Evolutionary conservation across 2,888 invertebrate genomes (phyloP), one percentile per base, ranked within the genome.

Genomic region (Phengaris arion): DNA sequence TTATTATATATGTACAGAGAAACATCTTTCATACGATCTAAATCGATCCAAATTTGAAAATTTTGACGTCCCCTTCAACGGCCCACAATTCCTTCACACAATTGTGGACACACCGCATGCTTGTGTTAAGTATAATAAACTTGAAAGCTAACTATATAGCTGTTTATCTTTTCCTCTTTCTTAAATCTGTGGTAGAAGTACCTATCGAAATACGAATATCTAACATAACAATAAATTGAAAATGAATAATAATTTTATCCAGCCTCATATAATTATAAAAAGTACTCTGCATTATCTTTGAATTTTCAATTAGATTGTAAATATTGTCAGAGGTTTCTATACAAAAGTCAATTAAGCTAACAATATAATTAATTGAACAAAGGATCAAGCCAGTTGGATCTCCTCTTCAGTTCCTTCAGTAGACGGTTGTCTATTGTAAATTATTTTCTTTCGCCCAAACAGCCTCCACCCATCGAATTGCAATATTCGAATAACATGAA

Each of bases 401-500:
- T 64, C 35, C 46, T 15, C 70, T 52, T 52, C 51, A 51, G 22
- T 69, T 48, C 69, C 22, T 72, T 72, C 72, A 72, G 52, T 70
- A 12, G 68, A 64, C 35, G 51, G 70, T n/a, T 77, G 80, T 77
- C 78, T 75, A 74, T 75, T 74, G 74, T 76, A 70, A 75, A 77
- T 77, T 78, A 81, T 80, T 81, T 80, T 78, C 78, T 74, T 79
- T 78, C 79, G 77, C 46, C 77, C 72, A 76, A 77, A 76, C 76
- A 77, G 76, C 76, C 78, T 79, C 81, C 80, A 79, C 78, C 76
- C 35, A 35, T 80, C 80, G 81, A 77, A 82, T 84, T 83, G 79
- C 81, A 82, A 84, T 83, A 82, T 79, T 81, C 82, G 80, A 83
- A 84, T 83, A 84, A 84, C 80, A 82, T 82, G 80, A 84, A 86